Evolutionary conservation across 1,140 invertebrate species (phyloP), one percentile per base, ranked within the genome.

Genomic region (Charaxes varanes): DNA sequence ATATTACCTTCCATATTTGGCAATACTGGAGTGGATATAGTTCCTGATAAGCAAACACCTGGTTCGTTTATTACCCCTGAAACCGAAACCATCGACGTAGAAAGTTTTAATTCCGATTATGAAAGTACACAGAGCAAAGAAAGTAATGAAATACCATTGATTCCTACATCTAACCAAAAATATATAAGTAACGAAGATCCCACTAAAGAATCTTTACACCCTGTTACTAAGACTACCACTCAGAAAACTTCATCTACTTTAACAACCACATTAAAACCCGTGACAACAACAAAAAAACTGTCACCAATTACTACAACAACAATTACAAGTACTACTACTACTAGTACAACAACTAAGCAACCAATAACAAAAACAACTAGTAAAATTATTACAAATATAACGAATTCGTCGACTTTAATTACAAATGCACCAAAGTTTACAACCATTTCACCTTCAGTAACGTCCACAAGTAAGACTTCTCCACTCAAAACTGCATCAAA

Each of bases 1-100:
- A 92, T 94, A 41, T 77, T 94, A 30, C 92, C 92, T 1, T 90
- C 91, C 1, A 91, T 93, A 48, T 90, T 93, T 62, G 90, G 90
- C 0, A 91, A 90, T 51, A 88, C 89, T 4, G 90, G 88, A 5
- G 79, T 84, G n/a, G 88, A 89, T 27, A 85, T 88, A 21, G 77
- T 86, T n/a, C 85, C 86, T 2, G 86, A 88, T 56, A 87, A 86
- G n/a, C n/a, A n/a, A 58, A 61, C 65, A 19, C 79, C 85, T 15
- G 73, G 69, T 15, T 68, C 85, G 24, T 84, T 86, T 7, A 86
- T 86, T 47, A 85, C 79, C 0, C 86, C 87, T 8, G 87, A 88
- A 58, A 85, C 86, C 2, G 87, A 88, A 45, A 79, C 87, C 0
- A 52, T 87, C 34, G 85, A 86, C 40, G 58, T 77, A 0, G 71